phyloP scores from a whole-genome alignment of 2,888 invertebrate genomes.

The Callimorpha dominula region DNA sequence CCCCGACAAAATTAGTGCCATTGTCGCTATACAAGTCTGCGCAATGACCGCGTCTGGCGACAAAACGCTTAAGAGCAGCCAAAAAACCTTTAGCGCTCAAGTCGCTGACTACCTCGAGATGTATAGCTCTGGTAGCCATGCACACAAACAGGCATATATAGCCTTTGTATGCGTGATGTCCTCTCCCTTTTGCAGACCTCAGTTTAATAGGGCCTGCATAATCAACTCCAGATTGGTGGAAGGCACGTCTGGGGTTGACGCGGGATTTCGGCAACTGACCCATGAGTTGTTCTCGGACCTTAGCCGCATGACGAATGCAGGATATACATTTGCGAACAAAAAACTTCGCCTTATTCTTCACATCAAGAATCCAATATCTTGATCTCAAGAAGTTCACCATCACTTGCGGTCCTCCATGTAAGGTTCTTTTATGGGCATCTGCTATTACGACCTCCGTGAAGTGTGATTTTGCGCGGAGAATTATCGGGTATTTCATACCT shows the following conservation, averaged over 20 bases:
- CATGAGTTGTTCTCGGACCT: constrained; percentile 32
- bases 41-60: constrained; percentile 34
- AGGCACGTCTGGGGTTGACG: constrained; percentile 24
- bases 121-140: constrained; percentile 12
- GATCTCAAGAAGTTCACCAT: constrained; percentile 16
- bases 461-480: not conserved
- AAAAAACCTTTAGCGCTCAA: constrained; percentile 47
- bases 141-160: constrained; percentile 44
- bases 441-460: constrained; percentile 1
- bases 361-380: constrained; percentile 12
- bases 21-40: constrained; percentile 36
- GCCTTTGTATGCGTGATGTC: constrained; percentile 29
- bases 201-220: constrained; percentile 35
- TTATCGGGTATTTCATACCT: not conserved
- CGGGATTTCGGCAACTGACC: constrained; percentile 32
- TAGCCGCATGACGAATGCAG: not conserved
- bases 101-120: constrained; percentile 33
- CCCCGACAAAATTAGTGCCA: constrained; percentile 14
- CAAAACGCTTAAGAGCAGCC: constrained; percentile 41
- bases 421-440: constrained; percentile 12
- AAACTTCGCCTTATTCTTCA: not conserved
- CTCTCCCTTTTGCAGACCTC: constrained; percentile 32
- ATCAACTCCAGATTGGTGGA: constrained; percentile 31
- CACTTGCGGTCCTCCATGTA: constrained; percentile 22
- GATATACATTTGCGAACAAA: not conserved